Evolutionary conservation across 2,888 invertebrate species (phyloP), one percentile per base, ranked within the genome.

Genomic region (Eustalomyia histrio): DNA sequence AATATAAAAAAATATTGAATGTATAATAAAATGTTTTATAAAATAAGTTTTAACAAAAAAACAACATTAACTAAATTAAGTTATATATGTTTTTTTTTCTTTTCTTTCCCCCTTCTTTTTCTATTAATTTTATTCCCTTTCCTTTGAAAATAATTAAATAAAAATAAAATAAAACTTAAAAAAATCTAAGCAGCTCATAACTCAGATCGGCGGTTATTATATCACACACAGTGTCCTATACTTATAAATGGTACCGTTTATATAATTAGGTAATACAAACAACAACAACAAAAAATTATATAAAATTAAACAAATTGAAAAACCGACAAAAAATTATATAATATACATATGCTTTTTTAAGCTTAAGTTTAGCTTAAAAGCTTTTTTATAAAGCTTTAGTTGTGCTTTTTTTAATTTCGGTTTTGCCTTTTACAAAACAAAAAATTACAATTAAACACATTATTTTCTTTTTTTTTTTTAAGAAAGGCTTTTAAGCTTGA

Each of bases 241-340:
- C 87, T 90, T 88, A 89, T 90, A 88, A 90, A 90, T 86, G 90
- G 90, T 88, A 89, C 90, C 85, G 89, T 90, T 88, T 90, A 90
- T 87, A 88, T 90, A 86, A 90, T 90, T 90, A 90, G 90, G 90
- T 90, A 79, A 80, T 85, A 60, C 63, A 68, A 81, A 61, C 63
- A 58, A 78, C 72, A 29, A 29, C 29, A 29, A 29, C 14, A 63
- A 64, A 64, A 29, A 17, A 57, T 67, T 79, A 76, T 69, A 73
- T 64, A 80, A 79, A 68, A 78, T 64, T 63, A 69, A 80, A 79
- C 53, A 74, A 47, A 72, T 64, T 47, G n/a, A 71, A 57, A 53
- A 24, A 47, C 55, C 63, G 33, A 61, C 55, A 55, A 55, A 63
- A 29, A 73, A 68, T 43, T 53, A 43, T 58, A 60, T 17, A 58